A percentile compares a stretch with the other conserved stretches of the same genome.
Conservation (phyloP, 2,113 vertebrate species). For the Hemibagrus wyckioides region DNA sequence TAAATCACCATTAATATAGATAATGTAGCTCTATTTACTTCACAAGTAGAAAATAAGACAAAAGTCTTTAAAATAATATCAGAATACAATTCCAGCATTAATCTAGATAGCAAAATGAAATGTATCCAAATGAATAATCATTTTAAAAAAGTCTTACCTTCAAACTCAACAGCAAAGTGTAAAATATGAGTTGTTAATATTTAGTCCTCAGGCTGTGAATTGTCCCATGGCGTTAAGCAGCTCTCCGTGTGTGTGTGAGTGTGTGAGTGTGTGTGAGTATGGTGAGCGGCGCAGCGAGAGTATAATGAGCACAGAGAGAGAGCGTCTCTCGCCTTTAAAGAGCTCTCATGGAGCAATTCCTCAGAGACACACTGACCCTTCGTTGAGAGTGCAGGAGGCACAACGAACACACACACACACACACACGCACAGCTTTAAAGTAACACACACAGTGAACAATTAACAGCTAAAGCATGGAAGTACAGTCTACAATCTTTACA, state of each 20-base stretch:
- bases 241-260: not conserved
- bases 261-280: not conserved
- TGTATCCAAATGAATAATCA: not conserved
- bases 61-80: not conserved
- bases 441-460: not conserved
- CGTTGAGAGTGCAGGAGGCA: slow-evolving; percentile 2
- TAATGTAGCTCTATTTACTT: not conserved
- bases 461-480: not conserved
- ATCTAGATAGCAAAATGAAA: not conserved
- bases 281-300: slow-evolving; percentile 15
- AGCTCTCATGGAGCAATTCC: slow-evolving; percentile 53
- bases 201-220: slow-evolving; percentile 19
- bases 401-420: slow-evolving; percentile 9
- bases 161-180: not conserved
- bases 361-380: slow-evolving; percentile 49
- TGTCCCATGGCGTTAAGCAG: slow-evolving; percentile 25
- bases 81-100: not conserved
- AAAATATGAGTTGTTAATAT: not conserved
- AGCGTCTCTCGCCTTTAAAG: slow-evolving; percentile 47
- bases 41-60: not conserved
- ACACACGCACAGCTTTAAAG: not conserved
- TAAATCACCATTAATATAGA: not conserved
- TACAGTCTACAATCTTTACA: not conserved
- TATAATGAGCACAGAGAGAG: slow-evolving; percentile 38
- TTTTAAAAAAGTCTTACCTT: slow-evolving; percentile 36